Evolutionary conservation across 2,888 invertebrate genomes (phyloP), one percentile per base, ranked within the genome.

Genomic region (Cylloceria caligata): DNA sequence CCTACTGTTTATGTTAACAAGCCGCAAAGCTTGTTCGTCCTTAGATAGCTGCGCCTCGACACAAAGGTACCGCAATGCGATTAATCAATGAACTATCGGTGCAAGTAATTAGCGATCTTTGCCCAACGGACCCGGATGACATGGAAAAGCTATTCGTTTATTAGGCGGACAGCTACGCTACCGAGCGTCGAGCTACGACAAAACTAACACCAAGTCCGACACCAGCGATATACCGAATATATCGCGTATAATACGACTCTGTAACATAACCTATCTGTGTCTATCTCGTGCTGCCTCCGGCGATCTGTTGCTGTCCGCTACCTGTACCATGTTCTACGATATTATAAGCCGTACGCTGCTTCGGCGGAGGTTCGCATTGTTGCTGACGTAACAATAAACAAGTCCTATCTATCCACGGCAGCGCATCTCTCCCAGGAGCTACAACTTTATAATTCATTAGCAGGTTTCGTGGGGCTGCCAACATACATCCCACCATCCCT

Each of bases 101-200:
- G 79, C 72, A 49, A 77, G 81, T 82, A 84, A 85, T 85, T 84
- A 84, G 84, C 85, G 81, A 82, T 78, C 68, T 65, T 74, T 64
- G 39, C 62, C 45, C 60, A 16, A 21, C 69, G 16, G 65, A 55
- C 39, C 16, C 27, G 76, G 74, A 80, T 78, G 75, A 88, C 88
- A 87, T 84, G 87, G 77, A 88, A 88, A 88, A 84, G 81, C 87
- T 87, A 88, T 88, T 88, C 85, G 85, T 86, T 88, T 88, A 88
- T 87, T 87, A 87, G 84, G 67, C 69, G 62, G 78, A 80, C 73
- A 68, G 60, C 60, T 19, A 55, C 62, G n/a, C n/a, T n/a, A 24
- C n/a, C 34, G 52, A 5, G 52, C 60, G 19, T n/a, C 45, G 36
- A 60, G 42, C 27, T 64, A 64, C 68, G 21, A 65, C 68, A 69